Conservation (phyloP, 2,113 vertebrate genomes). For the Macaca mulatta region DNA sequence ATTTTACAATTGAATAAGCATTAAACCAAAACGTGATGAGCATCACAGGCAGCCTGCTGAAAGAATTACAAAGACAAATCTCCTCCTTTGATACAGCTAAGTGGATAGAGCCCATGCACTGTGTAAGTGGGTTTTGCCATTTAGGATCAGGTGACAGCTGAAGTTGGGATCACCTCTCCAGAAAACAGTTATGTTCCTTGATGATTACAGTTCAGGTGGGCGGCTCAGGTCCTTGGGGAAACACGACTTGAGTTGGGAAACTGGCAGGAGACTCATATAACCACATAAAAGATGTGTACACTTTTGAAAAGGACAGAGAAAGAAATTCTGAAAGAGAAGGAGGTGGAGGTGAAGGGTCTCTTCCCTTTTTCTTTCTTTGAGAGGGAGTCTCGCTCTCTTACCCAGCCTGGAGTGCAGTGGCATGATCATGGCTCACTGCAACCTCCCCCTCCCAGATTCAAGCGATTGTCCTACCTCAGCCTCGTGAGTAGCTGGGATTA, state of each 20-base stretch:
- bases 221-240: background rate
- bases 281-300: background rate
- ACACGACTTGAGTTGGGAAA: too few species aligned
- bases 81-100: too few species aligned
- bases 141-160: background rate
- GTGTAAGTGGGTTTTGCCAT: background rate
- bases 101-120: accelerated
- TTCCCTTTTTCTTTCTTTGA: background rate
- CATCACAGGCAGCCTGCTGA: accelerated
- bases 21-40: background rate
- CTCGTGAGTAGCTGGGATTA: too few species aligned
- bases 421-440: too few species aligned
- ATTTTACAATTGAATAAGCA: background rate
- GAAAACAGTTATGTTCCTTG: background rate
- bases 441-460: too few species aligned
- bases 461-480: too few species aligned
- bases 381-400: too few species aligned
- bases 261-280: background rate
- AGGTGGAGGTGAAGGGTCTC: too few species aligned
- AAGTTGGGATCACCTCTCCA: background rate
- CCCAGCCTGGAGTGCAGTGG: too few species aligned
- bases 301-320: background rate
- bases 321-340: background rate
- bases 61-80: background rate
- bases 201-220: background rate